Percentiles rank a stretch among this genome's conserved stretches.
Conservation (phyloP, 2,113 vertebrate species). For the Dasyurus viverrinus region DNA sequence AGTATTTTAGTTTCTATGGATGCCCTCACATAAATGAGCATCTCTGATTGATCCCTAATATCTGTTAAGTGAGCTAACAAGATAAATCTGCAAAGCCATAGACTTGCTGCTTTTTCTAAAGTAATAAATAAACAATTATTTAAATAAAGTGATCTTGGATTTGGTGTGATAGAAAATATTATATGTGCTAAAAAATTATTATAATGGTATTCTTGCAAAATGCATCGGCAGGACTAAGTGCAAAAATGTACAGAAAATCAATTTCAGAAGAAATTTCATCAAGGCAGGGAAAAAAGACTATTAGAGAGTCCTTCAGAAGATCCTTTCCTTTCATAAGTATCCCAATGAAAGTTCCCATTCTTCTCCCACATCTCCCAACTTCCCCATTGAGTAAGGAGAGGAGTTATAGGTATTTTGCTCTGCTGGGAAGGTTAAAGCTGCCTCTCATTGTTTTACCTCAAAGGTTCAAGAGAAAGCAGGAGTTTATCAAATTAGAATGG, state of each 20-base stretch:
- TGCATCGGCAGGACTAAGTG: neutral
- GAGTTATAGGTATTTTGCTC: neutral
- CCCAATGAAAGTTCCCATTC: neutral
- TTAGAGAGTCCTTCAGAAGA: neutral
- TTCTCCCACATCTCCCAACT: neutral
- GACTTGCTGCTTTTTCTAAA: neutral
- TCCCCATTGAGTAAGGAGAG: neutral
- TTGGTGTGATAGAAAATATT: slow-evolving; percentile 18
- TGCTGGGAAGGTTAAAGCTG: neutral
- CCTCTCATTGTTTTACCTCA: neutral
- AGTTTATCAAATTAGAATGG: neutral
- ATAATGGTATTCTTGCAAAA: neutral
- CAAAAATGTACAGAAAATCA: neutral
- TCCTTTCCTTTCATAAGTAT: slow-evolving; percentile 8
- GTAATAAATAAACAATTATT: neutral
- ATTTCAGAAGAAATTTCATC: neutral
- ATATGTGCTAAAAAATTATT: neutral
- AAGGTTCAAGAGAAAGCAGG: neutral
- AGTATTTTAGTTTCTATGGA: neutral
- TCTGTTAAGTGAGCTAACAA: neutral
- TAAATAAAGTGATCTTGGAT: neutral
- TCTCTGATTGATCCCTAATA: neutral
- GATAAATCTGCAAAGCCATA: neutral
- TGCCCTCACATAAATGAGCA: neutral
- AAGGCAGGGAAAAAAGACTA: neutral